phyloP scores from a whole-genome alignment of 2,888 invertebrate genomes.

The Pandemis corylana region DNA sequence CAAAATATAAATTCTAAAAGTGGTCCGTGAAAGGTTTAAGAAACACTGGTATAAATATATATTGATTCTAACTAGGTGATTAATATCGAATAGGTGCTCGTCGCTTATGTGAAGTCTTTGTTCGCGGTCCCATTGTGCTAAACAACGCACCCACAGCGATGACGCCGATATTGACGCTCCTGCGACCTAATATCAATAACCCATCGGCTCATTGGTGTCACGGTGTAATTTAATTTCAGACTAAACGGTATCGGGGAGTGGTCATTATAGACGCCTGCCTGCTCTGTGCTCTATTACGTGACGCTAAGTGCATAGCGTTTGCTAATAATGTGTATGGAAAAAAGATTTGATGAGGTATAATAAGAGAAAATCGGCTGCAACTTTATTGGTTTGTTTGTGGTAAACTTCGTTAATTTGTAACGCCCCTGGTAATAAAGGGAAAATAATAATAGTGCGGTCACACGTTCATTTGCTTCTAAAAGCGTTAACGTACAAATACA shows the following conservation, averaged over 20 bases:
- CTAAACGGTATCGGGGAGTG: conserved; percentile 71
- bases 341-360: neutral
- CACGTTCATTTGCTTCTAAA: no score
- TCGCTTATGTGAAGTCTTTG: conserved; percentile 57
- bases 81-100: conserved; percentile 6
- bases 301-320: conserved; percentile 30
- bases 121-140: conserved; percentile 57
- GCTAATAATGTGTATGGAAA: neutral
- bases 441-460: no score
- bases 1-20: no score
- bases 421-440: no score
- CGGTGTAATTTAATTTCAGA: conserved; percentile 79
- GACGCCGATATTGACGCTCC: conserved; percentile 69
- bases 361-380: neutral
- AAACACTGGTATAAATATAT: no score
- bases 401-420: no score
- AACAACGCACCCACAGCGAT: conserved; percentile 66
- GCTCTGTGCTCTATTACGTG: conserved; percentile 51
- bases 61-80: conserved; percentile 2
- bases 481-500: no score
- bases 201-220: conserved; percentile 72
- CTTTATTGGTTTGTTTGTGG: neutral
- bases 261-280: conserved; percentile 57
- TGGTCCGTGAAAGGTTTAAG: no score
- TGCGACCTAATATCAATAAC: conserved; percentile 80